Conservation (phyloP, 2,888 invertebrate genomes). For the Megamerina dolium region DNA sequence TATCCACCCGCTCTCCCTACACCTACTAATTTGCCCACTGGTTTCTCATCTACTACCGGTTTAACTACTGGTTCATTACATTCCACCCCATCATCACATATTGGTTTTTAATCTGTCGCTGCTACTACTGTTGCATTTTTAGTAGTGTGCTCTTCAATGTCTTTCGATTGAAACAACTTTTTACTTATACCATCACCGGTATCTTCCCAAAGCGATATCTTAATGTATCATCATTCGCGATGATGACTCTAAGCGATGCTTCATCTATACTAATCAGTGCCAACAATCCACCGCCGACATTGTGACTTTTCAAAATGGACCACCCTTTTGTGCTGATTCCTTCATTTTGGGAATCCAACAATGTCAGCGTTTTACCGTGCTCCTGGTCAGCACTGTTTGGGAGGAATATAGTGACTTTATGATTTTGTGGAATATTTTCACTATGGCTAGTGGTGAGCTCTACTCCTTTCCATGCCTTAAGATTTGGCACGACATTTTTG, state of each 20-base stretch:
- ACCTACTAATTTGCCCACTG: no score
- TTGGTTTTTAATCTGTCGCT: no score
- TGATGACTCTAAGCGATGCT: conserved; percentile 6
- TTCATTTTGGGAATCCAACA: conserved; percentile 6
- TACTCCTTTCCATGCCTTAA: conserved; percentile 2
- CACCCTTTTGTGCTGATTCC: conserved; percentile 9
- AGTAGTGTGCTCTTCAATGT: no score
- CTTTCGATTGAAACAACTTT: no score
- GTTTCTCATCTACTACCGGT: no score
- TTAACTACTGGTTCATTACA: no score
- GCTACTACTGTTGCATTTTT: no score
- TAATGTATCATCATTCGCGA: conserved; percentile 2
- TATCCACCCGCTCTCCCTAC: no score
- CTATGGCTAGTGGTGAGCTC: conserved; percentile 3
- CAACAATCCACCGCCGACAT: conserved; percentile 3
- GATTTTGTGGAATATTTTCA: conserved; percentile 3
- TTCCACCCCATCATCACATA: no score
- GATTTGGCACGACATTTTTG: conserved; percentile 2
- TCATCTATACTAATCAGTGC: conserved; percentile 7
- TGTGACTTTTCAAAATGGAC: conserved; percentile 4
- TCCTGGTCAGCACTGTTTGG: conserved; percentile 8
- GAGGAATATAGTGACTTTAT: conserved; percentile 2
- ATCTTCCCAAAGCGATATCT: conserved; percentile 9
- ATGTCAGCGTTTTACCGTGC: conserved; percentile 1
- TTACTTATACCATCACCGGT: no score